Percentiles rank a stretch among this genome's conserved stretches.
phyloP scores from a whole-genome alignment of 2,888 invertebrate species.

The Ormyrus nitidulus region DNA sequence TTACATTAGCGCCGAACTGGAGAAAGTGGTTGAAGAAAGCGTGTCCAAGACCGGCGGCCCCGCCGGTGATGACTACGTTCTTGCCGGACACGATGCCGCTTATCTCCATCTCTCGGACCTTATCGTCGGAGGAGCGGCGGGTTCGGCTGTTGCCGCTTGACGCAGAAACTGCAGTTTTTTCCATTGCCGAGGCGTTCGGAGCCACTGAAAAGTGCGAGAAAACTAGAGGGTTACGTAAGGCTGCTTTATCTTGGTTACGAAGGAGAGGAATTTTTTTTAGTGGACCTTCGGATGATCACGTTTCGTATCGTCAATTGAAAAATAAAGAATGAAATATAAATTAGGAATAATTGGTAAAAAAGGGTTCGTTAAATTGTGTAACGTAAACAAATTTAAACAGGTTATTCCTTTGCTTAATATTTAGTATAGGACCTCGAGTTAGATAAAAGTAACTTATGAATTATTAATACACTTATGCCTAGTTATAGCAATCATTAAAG shows the following conservation, averaged over 20 bases:
- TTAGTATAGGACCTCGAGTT: too few species aligned
- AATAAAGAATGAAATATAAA: too few species aligned
- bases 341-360: too few species aligned
- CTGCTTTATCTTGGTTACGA: too few species aligned
- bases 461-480: neutral
- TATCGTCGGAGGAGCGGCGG: slow-evolving; percentile 67
- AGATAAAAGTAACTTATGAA: neutral
- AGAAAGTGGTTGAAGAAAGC: slow-evolving; percentile 70
- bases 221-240: too few species aligned
- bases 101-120: slow-evolving; percentile 68
- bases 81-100: slow-evolving; percentile 68
- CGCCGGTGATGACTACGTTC: slow-evolving; percentile 70
- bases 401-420: too few species aligned
- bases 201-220: slow-evolving; percentile 10
- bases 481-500: too few species aligned
- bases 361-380: too few species aligned
- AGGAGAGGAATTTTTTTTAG: too few species aligned
- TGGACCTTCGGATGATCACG: too few species aligned
- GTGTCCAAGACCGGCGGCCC: slow-evolving; percentile 68
- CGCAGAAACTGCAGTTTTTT: neutral
- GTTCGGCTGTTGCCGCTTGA: neutral
- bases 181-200: neutral
- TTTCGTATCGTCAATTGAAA: too few species aligned
- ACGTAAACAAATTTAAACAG: too few species aligned
- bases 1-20: slow-evolving; percentile 68